Evolutionary conservation across 2,113 vertebrate species (phyloP), one percentile per base, ranked within the genome.

Genomic region (Phodopus roborovskii): DNA sequence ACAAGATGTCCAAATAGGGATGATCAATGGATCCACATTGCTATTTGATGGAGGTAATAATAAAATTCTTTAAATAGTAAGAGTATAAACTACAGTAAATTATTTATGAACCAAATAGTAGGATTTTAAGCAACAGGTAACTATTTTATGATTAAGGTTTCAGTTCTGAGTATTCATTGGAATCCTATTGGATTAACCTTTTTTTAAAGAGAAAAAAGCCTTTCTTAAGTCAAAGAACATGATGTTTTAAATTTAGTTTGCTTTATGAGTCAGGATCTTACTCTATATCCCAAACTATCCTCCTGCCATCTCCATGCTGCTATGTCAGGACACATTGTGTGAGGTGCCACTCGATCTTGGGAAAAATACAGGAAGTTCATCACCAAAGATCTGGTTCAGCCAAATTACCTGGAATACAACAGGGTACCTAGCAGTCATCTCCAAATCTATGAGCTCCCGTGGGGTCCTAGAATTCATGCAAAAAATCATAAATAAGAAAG

Each of bases 291-390:
- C 36, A 73, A 73, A 39, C n/a, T 22, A 28, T 64, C 62, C 20
- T 62, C 20, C 60, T 62, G 22, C 19, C 60, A 62, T 62, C 7
- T 62, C 6, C 5, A 19, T 62, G 20, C 60, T 62, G 20, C 60
- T 62, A 62, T 62, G 20, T 58, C 30, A 70, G 33, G 33, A 70
- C 90, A 7, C 96, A 73, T 22, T 11, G 88, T 3, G 88, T 94
- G 7, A 94, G 22, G 39, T 96, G 50, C 60, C 95, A 96, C 39
- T 73, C 45, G 5, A 8, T 93, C 87, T 94, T 30, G 6, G 96
- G 95, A 20, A 95, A 95, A 48, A 66, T 93, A 64, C 71, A 89
- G 16, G 64, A 91, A 96, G 77, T 95, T 95, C 82, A 53, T 97
- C 71, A 89, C 93, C 71, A 19, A 70, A 58, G 77, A 96, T 85